Evolutionary conservation across 2,888 invertebrate genomes (phyloP).

Genomic region (Pachymerium ferrugineum): DNA sequence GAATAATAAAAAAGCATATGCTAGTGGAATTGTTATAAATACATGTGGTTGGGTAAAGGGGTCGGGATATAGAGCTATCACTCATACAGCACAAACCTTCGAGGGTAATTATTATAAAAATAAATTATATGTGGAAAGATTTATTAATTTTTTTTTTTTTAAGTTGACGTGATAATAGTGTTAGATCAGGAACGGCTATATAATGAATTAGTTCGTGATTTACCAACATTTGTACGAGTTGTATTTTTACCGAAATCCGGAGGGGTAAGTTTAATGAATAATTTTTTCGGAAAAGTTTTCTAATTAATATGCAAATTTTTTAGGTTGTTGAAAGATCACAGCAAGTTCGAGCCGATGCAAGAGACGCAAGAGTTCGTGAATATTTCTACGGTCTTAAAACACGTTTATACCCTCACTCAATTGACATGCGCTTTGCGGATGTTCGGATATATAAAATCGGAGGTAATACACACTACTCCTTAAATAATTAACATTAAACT

Average conservation of each 20-base stretch:
- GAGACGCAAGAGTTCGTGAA: conserved; percentile 78
- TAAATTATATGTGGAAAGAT: not conserved
- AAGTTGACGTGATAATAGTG: conserved; percentile 83
- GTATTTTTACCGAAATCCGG: conserved; percentile 91
- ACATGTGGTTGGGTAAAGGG: conserved; percentile 97
- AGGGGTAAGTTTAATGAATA: conserved; percentile 61
- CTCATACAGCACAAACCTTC: conserved; percentile 85
- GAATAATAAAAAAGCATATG: conserved; percentile 66
- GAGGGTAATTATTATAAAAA: conserved; percentile 55
- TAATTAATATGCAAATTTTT: not conserved
- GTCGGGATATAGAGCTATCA: conserved; percentile 77
- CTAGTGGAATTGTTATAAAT: conserved; percentile 82
- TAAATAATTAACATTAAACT: too few relatives aligned
- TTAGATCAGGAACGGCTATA: conserved; percentile 93
- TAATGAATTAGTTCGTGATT: conserved; percentile 86
- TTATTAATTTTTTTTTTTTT: conserved; percentile 34
- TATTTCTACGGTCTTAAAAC: conserved; percentile 91
- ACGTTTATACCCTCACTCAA: conserved; percentile 80
- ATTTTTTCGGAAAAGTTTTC: conserved; percentile 29
- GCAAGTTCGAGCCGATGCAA: conserved; percentile 62
- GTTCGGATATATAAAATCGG: conserved; percentile 90
- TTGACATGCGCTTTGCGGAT: conserved; percentile 86
- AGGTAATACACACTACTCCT: conserved; percentile 41
- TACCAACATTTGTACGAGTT: conserved; percentile 89
- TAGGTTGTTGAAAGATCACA: conserved; percentile 80